Evolutionary conservation across 2,113 vertebrate species (phyloP).

Genomic region (Zosterops japonicus): DNA sequence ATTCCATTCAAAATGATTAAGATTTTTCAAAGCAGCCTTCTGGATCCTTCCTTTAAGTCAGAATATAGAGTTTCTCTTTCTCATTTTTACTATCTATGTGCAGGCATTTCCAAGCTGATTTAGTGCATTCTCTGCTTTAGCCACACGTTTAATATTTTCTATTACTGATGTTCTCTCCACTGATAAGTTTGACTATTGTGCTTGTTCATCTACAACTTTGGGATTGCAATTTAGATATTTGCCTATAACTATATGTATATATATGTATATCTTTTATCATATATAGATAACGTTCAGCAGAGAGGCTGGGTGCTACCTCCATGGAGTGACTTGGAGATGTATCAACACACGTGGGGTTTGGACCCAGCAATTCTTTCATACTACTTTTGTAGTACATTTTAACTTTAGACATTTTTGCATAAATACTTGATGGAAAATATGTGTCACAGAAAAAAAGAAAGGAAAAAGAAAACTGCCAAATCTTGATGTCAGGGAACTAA

Average conservation of each 20-base stretch:
- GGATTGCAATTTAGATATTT: not conserved
- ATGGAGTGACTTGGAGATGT: not conserved
- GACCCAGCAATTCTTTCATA: not conserved
- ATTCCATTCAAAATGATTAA: not conserved
- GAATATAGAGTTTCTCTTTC: not conserved
- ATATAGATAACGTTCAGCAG: not conserved
- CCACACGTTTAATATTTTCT: not conserved
- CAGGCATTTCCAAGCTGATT: not conserved
- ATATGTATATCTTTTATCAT: not conserved
- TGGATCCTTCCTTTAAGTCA: not conserved
- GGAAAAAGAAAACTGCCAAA: not conserved
- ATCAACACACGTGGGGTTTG: not conserved
- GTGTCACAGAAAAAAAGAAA: not conserved
- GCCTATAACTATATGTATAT: not conserved
- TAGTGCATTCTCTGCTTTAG: not conserved
- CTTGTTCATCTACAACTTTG: not conserved
- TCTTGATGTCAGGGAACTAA: not conserved
- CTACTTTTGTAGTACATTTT: not conserved
- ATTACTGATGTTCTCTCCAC: not conserved
- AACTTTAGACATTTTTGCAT: not conserved
- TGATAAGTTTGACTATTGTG: not conserved
- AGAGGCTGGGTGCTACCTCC: not conserved
- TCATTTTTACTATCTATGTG: not conserved
- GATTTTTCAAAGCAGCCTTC: not conserved
- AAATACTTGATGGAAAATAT: not conserved